Evolutionary conservation across 2,888 invertebrate species (phyloP), one percentile per base, ranked within the genome.

Genomic region (Volucella inanis): DNA sequence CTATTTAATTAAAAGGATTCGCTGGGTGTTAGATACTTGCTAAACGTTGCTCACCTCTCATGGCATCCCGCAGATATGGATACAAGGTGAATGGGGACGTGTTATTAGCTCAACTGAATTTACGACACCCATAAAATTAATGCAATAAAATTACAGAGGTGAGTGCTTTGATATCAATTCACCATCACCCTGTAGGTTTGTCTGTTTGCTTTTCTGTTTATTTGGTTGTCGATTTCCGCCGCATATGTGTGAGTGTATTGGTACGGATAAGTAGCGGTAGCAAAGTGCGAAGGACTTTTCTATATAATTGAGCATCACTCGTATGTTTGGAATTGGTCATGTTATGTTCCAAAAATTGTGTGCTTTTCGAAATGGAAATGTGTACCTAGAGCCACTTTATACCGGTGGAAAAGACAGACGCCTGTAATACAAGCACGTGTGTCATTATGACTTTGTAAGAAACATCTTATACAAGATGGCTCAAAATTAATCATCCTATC

Each of bases 1-100:
- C 86, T 82, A 82, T 77, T 86, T 86, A 86, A 86, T 86, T 86
- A 82, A 82, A 86, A 77, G 86, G 72, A 82, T 82, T 82, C 77
- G 59, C 71, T 61, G 65, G 76, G 68, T 86, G 82, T 76, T 72
- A 70, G 81, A 62, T 68, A 77, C 81, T 77, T 68, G 68, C 45
- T 72, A 68, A 71, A 59, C 64, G 85, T 62, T 70, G 72, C 64
- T 77, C 71, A 77, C 77, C 82, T 72, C 80, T 68, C 71, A 82
- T 49, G 76, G 72, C 64, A 82, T 76, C 75, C 76, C 81, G 10
- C 76, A 77, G 72, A 76, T 31, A 31, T 31, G 31, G 31, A 31
- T 62, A 64, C 77, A 72, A 75, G 68, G 76, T 68, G 82, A 74
- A 82, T 64, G 71, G 77, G 74, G 77, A 86, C 76, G 82, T 82